Base-by-base conservation (phyloP, 2,113 vertebrate species). In the Gymnocephalus cernua region DNA sequence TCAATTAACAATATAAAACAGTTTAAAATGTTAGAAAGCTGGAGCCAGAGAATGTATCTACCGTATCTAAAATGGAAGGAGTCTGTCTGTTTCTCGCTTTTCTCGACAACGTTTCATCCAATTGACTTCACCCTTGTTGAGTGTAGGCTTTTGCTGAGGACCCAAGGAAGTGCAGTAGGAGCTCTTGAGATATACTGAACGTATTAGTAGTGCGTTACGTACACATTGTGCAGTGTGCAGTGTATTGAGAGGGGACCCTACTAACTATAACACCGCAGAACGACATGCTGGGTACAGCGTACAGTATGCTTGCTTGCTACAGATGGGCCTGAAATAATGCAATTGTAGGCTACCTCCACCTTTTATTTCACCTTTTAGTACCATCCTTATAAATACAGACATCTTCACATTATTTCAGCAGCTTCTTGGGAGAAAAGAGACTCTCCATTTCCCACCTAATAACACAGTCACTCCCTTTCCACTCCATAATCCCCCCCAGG, bases 391-490 rank as follows among this genome's bases (percentile, higher is more conserved):
- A 11, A 50, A 29, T 1, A 29, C 56, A 18, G 13, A 2, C 7
- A 25, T 66, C 6, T 32, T 59, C 45, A 41, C n/a, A 11, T 7
- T 51, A 23, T 23, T 18, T 45, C 41, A 16, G 27, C 14, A n/a
- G 35, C 47, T 84, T 72, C 68, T n/a, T 84, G 80, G 59, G 79
- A 86, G 38, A 0, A 51, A 1, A 16, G 10, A 25, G 45, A 35
- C 35, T 35, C 14, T 23, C n/a, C 0, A 16, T 80, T 88, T 88
- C 86, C 83, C 86, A 85, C 61, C 56, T 21, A 47, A 68, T 56
- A 82, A 57, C 32, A 29, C 41, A n/a, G 57, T 61, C 50, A 1
- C 59, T 58, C 14, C 12, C 58, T 53, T 29, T 65, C 56, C 41
- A 2, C 77, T 71, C 74, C 14, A 1, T 80, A 57, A 86, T 68